A percentile compares a stretch with the other conserved stretches of the same genome.
These are phyloP conservation scores for Poicephalus meyeri DNA, from an alignment of 2,113 vertebrate species.

Conservation along the genomic window DNA sequence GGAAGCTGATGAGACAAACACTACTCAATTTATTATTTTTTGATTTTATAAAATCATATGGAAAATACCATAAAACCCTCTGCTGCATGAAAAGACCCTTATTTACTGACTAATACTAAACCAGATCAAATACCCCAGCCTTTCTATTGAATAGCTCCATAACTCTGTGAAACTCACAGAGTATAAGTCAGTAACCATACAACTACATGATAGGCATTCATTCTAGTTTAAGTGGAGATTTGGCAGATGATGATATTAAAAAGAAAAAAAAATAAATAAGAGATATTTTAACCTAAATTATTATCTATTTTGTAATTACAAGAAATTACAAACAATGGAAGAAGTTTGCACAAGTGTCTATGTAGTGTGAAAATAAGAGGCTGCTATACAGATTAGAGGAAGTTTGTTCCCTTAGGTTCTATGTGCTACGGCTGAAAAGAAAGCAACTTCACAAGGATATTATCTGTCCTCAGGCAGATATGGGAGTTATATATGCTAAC, in stretches of 20 bases:
- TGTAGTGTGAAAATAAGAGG: neutral
- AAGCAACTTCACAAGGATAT: neutral
- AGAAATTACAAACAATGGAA: neutral
- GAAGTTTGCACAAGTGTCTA: neutral
- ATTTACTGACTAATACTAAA: neutral
- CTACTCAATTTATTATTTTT: neutral
- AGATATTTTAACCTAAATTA: neutral
- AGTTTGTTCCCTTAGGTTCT: neutral
- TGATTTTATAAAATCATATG: neutral
- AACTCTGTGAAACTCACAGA: neutral
- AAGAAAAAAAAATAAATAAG: neutral
- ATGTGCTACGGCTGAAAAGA: neutral
- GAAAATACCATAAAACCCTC: neutral
- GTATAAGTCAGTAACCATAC: neutral
- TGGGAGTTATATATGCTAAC: neutral
- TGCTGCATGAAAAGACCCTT: neutral
- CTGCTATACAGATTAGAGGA: neutral
- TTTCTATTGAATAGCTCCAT: neutral
- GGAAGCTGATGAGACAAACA: neutral
- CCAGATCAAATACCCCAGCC: neutral
- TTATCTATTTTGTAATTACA: neutral
- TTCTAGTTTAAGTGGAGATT: neutral
- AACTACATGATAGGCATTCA: neutral
- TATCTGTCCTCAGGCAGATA: neutral
- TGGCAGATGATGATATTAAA: neutral